A percentile compares a stretch with the other conserved stretches of the same genome.
Evolutionary conservation across 2,113 vertebrate genomes (phyloP).

Genomic region (Cervus canadensis): DNA sequence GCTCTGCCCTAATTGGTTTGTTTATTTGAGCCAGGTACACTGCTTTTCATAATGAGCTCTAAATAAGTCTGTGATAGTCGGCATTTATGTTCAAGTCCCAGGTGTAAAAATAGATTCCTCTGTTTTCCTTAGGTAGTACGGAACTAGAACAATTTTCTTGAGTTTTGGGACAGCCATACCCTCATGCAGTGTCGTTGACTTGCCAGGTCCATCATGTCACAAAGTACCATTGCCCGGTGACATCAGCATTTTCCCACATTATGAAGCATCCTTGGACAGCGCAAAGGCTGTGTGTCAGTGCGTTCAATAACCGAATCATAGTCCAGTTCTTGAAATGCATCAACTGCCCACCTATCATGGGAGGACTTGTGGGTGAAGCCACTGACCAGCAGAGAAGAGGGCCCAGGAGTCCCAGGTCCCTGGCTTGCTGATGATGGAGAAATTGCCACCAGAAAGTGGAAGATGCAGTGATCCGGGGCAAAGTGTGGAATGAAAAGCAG

Average conservation of each 20-base stretch:
- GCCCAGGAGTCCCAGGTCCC: neutral
- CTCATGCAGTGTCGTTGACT: neutral
- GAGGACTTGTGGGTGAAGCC: neutral
- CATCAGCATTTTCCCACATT: neutral
- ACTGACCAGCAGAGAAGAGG: neutral
- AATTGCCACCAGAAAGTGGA: neutral
- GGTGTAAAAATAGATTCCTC: neutral
- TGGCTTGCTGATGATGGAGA: neutral
- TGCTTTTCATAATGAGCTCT: constrained; percentile 50
- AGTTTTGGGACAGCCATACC: neutral
- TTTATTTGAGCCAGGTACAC: constrained; percentile 60
- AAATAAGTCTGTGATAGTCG: neutral
- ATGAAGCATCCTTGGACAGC: neutral
- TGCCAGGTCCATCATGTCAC: neutral
- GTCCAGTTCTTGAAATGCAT: neutral
- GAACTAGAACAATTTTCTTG: neutral
- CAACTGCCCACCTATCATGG: neutral
- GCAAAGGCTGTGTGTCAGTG: fast-evolving
- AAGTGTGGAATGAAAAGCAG: neutral
- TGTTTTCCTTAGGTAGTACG: neutral
- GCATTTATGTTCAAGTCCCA: neutral
- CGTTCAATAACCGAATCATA: neutral
- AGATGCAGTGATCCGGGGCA: neutral
- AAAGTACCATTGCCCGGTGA: neutral
- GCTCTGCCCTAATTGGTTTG: constrained; percentile 63